Base-by-base conservation (phyloP, 1,140 invertebrate genomes). In the Megalopta genalis region DNA sequence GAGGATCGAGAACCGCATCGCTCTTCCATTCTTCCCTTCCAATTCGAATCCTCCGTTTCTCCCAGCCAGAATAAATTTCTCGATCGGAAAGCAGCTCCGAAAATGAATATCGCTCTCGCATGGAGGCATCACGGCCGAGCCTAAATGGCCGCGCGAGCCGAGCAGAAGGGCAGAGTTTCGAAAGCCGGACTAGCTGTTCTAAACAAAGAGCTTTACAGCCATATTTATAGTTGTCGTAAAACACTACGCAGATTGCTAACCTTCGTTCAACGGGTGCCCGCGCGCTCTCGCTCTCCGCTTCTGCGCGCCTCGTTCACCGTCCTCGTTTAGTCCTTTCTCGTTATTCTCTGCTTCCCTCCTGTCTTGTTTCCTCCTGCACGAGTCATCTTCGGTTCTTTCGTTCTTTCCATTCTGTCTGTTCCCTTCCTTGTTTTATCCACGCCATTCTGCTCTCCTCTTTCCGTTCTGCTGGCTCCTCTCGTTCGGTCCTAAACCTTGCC, bases 221-320 rank as follows among this genome's bases (percentile, higher is more conserved):
- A 90, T 91, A 92, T 92, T 92, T 91, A 92, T 92, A 91, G 90
- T 90, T 90, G 90, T 91, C 90, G 88, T 92, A 91, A 91, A 91
- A 91, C 89, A 90, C 89, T 90, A 91, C 87, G 82, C 89, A 90
- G 90, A 92, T 91, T 90, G 87, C 89, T 87, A 89, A 89, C 87
- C 88, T 88, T 87, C 82, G 79, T 65, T 65, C 80, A 49, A 63
- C 81, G 66, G 70, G 70, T 66, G 76, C 63, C 72, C 37, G 39
- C 21, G 39, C 52, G 62, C 54, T 46, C 63, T 71, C 54, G 60
- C 62, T 49, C 39, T 65, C 70, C 72, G 71, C 60, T 73, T 14
- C 79, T 57, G 18, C 49, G 54, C 49, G 63, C 71, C 73, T 67
- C 68, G 59, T 71, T 46, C 70, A 27, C 64, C 49, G 7, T 69